These are phyloP conservation scores for Scophthalmus maximus DNA, from an alignment of 2,113 vertebrate genomes.

Conservation along the genomic window DNA sequence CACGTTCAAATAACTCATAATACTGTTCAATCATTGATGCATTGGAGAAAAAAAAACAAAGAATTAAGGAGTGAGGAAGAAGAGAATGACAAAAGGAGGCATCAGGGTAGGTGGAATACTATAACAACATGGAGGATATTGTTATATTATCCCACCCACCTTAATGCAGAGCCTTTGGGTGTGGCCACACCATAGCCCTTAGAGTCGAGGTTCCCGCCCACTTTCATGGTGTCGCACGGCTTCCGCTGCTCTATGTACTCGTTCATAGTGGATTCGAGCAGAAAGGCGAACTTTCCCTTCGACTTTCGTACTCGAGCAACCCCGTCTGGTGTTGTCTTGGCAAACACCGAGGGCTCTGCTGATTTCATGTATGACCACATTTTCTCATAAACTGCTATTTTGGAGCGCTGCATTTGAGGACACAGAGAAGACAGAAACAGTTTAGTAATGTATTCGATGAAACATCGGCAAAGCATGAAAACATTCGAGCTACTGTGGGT, in stretches of 20 bases:
- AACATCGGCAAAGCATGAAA: neutral
- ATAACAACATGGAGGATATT: slow-evolving; percentile 97
- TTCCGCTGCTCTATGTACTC: slow-evolving; percentile 99
- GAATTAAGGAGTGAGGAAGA: slow-evolving; percentile 64
- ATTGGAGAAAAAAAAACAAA: slow-evolving; percentile 36
- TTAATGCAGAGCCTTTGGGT: slow-evolving; percentile 99
- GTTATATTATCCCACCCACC: slow-evolving; percentile 99
- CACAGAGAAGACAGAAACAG: slow-evolving; percentile 54
- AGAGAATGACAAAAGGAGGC: slow-evolving; percentile 91
- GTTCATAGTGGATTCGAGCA: slow-evolving; percentile 99
- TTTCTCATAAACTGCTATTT: slow-evolving; percentile 99
- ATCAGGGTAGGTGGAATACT: slow-evolving; percentile 99
- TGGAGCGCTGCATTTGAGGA: slow-evolving; percentile 89
- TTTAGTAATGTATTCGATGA: slow-evolving; percentile 33
- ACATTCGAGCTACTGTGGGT: slow-evolving; percentile 4
- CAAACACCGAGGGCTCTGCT: slow-evolving; percentile 97
- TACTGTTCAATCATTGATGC: slow-evolving; percentile 63
- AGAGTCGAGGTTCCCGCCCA: slow-evolving; percentile 99
- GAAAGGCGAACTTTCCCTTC: slow-evolving; percentile 99
- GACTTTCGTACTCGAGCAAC: slow-evolving; percentile 97
- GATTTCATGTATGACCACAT: slow-evolving; percentile 99
- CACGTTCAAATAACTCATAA: slow-evolving; percentile 55
- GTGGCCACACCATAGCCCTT: slow-evolving; percentile 99
- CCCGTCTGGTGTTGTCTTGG: slow-evolving; percentile 97
- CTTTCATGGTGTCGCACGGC: slow-evolving; percentile 99